Conservation (phyloP, 2,797 vertebrate genomes). For the Sebastes glaucus region DNA sequence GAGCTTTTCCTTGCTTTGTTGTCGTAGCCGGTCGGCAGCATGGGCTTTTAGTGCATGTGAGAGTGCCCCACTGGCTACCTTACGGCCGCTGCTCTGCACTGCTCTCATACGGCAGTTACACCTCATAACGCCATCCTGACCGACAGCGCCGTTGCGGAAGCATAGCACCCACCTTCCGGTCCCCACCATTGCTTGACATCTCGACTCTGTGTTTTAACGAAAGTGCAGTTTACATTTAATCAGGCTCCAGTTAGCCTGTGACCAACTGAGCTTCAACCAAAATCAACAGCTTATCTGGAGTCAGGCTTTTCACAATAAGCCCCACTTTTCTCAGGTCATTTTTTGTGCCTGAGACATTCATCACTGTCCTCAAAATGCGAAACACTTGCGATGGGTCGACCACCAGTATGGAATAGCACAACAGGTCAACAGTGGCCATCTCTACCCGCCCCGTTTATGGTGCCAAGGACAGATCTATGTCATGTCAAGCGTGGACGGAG, state of each 20-base stretch:
- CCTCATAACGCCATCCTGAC: too few species aligned
- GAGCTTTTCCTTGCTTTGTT: too few species aligned
- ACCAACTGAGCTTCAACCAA: not conserved
- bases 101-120: too few species aligned
- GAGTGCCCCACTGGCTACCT: too few species aligned
- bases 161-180: too few species aligned
- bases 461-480: constrained; percentile 82
- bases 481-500: constrained; percentile 59
- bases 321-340: not conserved
- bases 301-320: not conserved
- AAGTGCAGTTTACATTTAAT: not conserved
- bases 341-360: constrained; percentile 48
- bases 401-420: constrained; percentile 1
- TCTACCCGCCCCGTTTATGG: constrained; percentile 21
- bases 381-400: constrained; percentile 19
- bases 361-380: constrained; percentile 44
- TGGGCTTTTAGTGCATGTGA: too few species aligned
- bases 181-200: not conserved
- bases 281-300: not conserved
- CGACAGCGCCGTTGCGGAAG: not conserved
- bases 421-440: constrained; percentile 51
- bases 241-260: not conserved
- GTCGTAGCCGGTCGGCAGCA: too few species aligned
- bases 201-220: not conserved
- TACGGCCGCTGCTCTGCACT: too few species aligned